Percentiles rank a stretch among this genome's conserved stretches.
These are phyloP conservation scores for Orcinus orca DNA, from an alignment of 2,113 vertebrate species.

Conservation along the genomic window DNA sequence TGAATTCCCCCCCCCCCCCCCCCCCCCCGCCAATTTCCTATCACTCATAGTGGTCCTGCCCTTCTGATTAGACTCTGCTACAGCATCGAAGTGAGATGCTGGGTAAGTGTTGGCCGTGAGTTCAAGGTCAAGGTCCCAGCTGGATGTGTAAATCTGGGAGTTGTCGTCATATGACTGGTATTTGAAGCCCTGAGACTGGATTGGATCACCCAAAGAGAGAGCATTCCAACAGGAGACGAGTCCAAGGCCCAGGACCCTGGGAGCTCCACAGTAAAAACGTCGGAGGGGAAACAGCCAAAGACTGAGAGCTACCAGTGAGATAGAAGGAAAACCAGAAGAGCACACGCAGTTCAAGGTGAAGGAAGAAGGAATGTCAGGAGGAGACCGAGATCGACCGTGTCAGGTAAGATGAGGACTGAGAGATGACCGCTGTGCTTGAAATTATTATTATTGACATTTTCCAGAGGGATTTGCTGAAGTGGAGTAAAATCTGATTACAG, in stretches of 20 bases:
- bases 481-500: background rate
- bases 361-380: background rate
- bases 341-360: background rate
- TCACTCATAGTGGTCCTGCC: background rate
- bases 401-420: background rate
- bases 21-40: no score
- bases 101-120: background rate
- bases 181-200: background rate
- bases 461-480: background rate
- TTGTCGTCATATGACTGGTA: background rate
- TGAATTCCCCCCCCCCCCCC: no score
- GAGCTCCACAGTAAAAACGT: background rate
- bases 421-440: background rate
- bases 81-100: background rate
- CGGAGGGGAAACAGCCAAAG: background rate
- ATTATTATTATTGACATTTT: background rate
- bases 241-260: background rate
- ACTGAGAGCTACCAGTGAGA: background rate
- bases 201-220: background rate
- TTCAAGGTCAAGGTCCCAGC: background rate
- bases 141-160: background rate
- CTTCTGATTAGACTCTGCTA: background rate
- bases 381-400: fast-evolving
- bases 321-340: background rate
- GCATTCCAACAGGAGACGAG: background rate